phyloP scores from a whole-genome alignment of 1,140 invertebrate species.

The Monochamus saltuarius region DNA sequence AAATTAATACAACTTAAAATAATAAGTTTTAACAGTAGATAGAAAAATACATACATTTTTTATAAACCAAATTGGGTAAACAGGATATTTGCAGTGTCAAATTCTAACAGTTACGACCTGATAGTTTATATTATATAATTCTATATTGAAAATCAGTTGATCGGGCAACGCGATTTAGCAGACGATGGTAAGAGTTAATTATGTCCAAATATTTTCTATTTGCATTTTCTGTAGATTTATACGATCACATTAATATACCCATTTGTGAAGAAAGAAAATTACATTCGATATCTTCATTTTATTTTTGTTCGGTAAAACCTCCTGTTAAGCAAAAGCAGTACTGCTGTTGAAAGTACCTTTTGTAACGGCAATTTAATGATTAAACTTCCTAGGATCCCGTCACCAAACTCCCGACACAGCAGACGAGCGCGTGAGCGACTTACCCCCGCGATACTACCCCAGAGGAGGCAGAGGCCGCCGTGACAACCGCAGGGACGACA shows the following conservation, averaged over 20 bases:
- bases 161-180: too few species aligned
- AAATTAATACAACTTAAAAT: too few species aligned
- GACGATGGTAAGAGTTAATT: neutral
- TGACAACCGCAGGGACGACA: conserved; percentile 60
- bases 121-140: too few species aligned
- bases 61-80: too few species aligned
- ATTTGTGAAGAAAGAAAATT: neutral
- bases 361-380: neutral
- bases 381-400: conserved; percentile 53
- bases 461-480: conserved; percentile 54
- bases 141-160: too few species aligned
- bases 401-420: conserved; percentile 60
- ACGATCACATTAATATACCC: conserved; percentile 2
- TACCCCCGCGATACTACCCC: conserved; percentile 53
- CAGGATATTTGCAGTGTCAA: too few species aligned
- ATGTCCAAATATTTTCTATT: neutral
- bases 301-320: neutral
- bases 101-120: too few species aligned
- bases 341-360: too few species aligned
- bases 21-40: too few species aligned
- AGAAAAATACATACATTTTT: too few species aligned
- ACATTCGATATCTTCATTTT: neutral
- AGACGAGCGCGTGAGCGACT: conserved; percentile 59
- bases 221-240: conserved; percentile 9
- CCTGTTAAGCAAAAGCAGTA: too few species aligned